phyloP scores from a whole-genome alignment of 2,888 invertebrate genomes.

The Acanthoscelides obtectus region DNA sequence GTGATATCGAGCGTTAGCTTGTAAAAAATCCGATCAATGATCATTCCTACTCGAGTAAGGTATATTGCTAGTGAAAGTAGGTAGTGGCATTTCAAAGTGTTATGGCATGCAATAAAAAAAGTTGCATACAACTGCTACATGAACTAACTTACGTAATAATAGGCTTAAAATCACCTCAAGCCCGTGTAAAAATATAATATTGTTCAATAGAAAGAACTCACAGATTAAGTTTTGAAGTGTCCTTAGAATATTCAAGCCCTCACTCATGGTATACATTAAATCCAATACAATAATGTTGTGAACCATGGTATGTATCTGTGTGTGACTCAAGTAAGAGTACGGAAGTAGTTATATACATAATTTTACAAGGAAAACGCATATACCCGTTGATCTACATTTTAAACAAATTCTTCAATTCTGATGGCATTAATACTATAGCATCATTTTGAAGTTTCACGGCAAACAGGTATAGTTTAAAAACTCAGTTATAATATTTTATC shows the following conservation, averaged over 20 bases:
- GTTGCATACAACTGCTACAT: not conserved
- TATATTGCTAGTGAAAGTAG: not conserved
- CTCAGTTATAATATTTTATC: too few relatives aligned
- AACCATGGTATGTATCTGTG: too few relatives aligned
- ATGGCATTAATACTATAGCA: too few relatives aligned
- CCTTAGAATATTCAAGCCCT: not conserved
- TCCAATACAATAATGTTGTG: not conserved
- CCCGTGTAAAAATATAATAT: not conserved
- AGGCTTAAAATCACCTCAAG: not conserved
- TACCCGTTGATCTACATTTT: too few relatives aligned
- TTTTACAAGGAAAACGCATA: too few relatives aligned
- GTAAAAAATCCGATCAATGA: not conserved
- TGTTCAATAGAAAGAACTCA: not conserved
- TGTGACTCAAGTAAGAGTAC: too few relatives aligned
- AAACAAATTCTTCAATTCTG: too few relatives aligned
- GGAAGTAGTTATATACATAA: too few relatives aligned
- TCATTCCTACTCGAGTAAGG: not conserved
- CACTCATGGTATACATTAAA: not conserved
- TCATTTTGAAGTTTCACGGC: too few relatives aligned
- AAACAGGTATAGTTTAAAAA: too few relatives aligned
- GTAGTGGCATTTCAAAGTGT: not conserved
- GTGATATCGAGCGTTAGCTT: not conserved
- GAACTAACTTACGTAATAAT: not conserved
- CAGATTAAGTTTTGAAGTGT: not conserved
- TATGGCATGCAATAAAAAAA: not conserved